Percentiles rank a stretch among this genome's conserved stretches.
Conservation (phyloP, 2,888 invertebrate genomes). For the Cryptocephalus primarius region DNA sequence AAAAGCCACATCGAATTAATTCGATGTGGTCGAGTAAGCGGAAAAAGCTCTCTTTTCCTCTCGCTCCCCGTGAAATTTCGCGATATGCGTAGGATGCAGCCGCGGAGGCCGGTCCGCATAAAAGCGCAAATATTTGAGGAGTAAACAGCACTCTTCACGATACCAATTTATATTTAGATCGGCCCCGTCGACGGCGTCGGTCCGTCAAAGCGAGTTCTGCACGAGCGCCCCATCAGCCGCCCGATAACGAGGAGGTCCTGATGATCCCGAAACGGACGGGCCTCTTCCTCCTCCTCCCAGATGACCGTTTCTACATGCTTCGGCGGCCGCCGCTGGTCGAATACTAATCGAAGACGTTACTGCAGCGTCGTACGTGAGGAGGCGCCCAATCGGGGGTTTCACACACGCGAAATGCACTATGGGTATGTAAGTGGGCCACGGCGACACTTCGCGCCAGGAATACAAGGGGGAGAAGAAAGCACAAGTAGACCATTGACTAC, state of each 20-base stretch:
- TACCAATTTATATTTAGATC: conserved; percentile 29
- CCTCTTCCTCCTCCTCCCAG: neutral
- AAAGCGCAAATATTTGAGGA: conserved; percentile 34
- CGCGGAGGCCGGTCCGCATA: conserved; percentile 25
- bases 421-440: too few relatives aligned
- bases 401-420: neutral
- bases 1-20: too few relatives aligned
- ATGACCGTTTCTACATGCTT: neutral
- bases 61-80: too few relatives aligned
- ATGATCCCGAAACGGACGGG: neutral
- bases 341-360: neutral
- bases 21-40: neutral
- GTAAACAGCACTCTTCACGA: conserved; percentile 22
- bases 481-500: too few relatives aligned
- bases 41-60: too few relatives aligned
- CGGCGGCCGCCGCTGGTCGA: neutral
- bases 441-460: too few relatives aligned
- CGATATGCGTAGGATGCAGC: too few relatives aligned
- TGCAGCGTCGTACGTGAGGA: neutral
- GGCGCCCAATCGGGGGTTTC: neutral
- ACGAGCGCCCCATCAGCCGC: neutral
- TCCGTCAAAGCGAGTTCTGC: neutral
- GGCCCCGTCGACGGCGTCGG: conserved; percentile 9
- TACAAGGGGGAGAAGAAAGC: too few relatives aligned
- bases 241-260: neutral